Base-by-base conservation (phyloP, 2,113 vertebrate genomes). In the Caracal caracal region DNA sequence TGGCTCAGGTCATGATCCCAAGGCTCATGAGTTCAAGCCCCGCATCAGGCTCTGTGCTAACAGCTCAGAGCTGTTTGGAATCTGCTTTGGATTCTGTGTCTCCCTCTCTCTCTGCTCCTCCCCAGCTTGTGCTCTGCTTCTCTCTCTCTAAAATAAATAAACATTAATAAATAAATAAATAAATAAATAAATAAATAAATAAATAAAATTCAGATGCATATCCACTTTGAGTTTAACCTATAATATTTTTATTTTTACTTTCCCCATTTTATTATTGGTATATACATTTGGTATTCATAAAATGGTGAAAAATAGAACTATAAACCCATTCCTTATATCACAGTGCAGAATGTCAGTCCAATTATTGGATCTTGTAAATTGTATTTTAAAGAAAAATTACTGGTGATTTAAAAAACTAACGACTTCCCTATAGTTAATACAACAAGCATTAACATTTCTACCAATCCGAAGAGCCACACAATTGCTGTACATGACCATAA, bases 281-380 rank as follows among this genome's bases (percentile, higher is more conserved):
- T 40, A 53, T 5, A 90, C 0, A 51, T 79, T 90, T 96, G 7
- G 4, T 87, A 68, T 90, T 96, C 37, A 93, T 78, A 79, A 85
- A 92, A 93, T n/a, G 3, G 22, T 79, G 49, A 84, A 90, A 2
- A 53, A 20, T 61, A 79, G 24, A 93, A 68, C 63, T 93, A 17
- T 30, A 85, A 92, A 87, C 85, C 11, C 2, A 80, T 73, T 88
- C 35, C 47, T 70, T 88, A 93, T 84, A 61, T 93, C 53, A 93
- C 51, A 76, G 26, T 78, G 2, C 0, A 49, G 61, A 90, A 16
- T 91, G 91, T 51, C 20, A 80, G 17, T 43, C 59, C 20, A 80
- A 10, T 43, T 83, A 61, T 63, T 61, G 5, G 6, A 75, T 53
- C 84, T 84, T 68, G 24, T 68, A 33, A 68, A 70, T 61, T 89